Conservation (phyloP, 2,888 invertebrate species). For the Volucella inflata region DNA sequence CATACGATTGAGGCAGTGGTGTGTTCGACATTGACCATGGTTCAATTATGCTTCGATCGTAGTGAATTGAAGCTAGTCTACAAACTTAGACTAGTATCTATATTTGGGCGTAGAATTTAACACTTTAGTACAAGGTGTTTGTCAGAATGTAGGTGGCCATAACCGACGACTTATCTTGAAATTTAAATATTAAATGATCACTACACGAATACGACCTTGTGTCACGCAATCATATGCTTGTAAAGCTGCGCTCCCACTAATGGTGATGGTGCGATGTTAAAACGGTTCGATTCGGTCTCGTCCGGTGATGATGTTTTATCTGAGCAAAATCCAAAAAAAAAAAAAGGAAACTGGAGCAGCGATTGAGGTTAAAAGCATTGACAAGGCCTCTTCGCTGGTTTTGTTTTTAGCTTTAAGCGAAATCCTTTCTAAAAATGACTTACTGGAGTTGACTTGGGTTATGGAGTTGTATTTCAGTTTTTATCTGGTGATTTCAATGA, state of each 20-base stretch:
- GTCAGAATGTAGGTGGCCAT: slow-evolving; percentile 70
- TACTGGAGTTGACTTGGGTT: not conserved
- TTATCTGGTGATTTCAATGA: slow-evolving; percentile 20
- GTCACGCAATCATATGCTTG: slow-evolving; percentile 68
- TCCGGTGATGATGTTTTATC: too few relatives aligned
- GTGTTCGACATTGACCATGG: slow-evolving; percentile 53
- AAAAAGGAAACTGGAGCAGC: slow-evolving; percentile 69
- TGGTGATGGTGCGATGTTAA: slow-evolving; percentile 21
- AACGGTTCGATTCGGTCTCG: not conserved
- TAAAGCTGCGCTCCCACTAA: not conserved
- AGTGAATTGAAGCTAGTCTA: not conserved
- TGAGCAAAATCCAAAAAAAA: too few relatives aligned
- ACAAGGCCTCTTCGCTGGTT: slow-evolving; percentile 63
- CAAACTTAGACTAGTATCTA: slow-evolving; percentile 44
- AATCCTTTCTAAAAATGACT: slow-evolving; percentile 70
- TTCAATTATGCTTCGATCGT: slow-evolving; percentile 27
- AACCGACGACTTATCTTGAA: slow-evolving; percentile 71
- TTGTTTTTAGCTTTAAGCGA: slow-evolving; percentile 13
- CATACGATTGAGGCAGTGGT: slow-evolving; percentile 37
- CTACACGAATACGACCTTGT: slow-evolving; percentile 69
- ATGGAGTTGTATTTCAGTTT: slow-evolving; percentile 3
- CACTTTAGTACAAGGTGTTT: slow-evolving; percentile 38
- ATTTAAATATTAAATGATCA: slow-evolving; percentile 75
- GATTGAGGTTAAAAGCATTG: slow-evolving; percentile 74
- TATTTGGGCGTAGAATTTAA: slow-evolving; percentile 67